Evolutionary conservation across 2,797 vertebrate species (phyloP).

Genomic region (Periparus ater): DNA sequence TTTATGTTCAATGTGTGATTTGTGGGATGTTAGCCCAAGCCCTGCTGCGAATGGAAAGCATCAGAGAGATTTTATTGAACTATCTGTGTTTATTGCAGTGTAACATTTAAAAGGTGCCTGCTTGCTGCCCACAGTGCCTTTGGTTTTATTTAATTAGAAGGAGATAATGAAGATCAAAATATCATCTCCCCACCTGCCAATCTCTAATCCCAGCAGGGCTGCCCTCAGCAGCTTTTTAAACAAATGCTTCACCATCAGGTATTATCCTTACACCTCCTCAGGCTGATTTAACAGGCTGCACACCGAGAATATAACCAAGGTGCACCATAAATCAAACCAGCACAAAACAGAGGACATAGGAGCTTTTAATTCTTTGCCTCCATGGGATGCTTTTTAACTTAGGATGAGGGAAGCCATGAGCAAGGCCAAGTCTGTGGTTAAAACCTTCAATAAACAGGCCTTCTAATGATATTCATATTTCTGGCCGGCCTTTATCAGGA

Average conservation of each 20-base stretch:
- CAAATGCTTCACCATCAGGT: neutral
- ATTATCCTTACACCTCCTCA: neutral
- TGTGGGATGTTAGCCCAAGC: neutral
- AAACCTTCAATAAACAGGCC: neutral
- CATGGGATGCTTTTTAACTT: neutral
- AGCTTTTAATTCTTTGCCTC: constrained; percentile 8
- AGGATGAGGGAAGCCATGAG: neutral
- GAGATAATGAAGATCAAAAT: constrained; percentile 13
- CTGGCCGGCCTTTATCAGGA: neutral
- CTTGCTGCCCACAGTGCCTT: neutral
- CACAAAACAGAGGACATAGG: neutral
- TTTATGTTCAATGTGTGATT: neutral
- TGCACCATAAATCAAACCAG: constrained; percentile 17
- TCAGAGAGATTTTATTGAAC: neutral
- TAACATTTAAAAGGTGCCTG: neutral
- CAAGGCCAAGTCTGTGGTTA: neutral
- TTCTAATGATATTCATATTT: neutral
- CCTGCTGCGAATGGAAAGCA: neutral
- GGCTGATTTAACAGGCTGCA: neutral
- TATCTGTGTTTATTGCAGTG: neutral
- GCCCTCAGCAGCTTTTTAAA: neutral
- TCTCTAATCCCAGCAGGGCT: neutral
- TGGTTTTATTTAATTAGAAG: constrained; percentile 10
- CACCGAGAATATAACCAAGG: neutral
- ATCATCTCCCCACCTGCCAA: neutral